A percentile compares a stretch with the other conserved stretches of the same genome.
Evolutionary conservation across 2,113 vertebrate species (phyloP).

Genomic region (Crotophaga sulcirostris): DNA sequence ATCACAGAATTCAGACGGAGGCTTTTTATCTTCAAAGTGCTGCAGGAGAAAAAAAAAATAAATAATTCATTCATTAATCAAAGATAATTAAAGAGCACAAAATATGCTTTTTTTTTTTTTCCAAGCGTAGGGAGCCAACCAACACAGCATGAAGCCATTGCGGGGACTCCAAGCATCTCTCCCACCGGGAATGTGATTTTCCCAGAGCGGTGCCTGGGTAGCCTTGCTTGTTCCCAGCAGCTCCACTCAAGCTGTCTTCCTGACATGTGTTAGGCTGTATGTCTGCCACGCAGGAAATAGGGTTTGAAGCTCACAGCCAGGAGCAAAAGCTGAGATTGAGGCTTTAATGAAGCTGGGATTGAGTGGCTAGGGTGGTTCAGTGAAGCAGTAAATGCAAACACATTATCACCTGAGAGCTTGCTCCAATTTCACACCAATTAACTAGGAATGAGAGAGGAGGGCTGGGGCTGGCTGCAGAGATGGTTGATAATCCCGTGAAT

Average conservation of each 20-base stretch:
- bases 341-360: conserved; percentile 75
- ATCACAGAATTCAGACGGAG: conserved; percentile 36
- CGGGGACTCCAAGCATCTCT: conserved; percentile 8
- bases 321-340: conserved; percentile 61
- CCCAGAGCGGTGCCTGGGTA: conserved; percentile 4
- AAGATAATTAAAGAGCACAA: conserved; percentile 61
- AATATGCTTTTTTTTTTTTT: conserved; percentile 4
- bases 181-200: not conserved
- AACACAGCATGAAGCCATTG: not conserved
- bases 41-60: conserved; percentile 1
- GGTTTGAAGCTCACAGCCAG: conserved; percentile 74
- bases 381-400: conserved; percentile 80
- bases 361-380: conserved; percentile 69
- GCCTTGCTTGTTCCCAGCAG: conserved; percentile 29
- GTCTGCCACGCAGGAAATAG: conserved; percentile 72
- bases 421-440: conserved; percentile 80
- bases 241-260: conserved; percentile 47
- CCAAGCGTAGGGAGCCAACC: not conserved
- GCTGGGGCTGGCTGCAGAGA: conserved; percentile 62
- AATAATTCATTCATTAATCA: conserved; percentile 62
- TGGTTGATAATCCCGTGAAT: conserved; percentile 63
- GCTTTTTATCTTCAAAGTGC: conserved; percentile 63
- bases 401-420: conserved; percentile 79
- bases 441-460: conserved; percentile 74
- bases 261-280: conserved; percentile 57